Evolutionary conservation across 2,797 vertebrate species (phyloP).

Genomic region (Eospalax fontanierii): DNA sequence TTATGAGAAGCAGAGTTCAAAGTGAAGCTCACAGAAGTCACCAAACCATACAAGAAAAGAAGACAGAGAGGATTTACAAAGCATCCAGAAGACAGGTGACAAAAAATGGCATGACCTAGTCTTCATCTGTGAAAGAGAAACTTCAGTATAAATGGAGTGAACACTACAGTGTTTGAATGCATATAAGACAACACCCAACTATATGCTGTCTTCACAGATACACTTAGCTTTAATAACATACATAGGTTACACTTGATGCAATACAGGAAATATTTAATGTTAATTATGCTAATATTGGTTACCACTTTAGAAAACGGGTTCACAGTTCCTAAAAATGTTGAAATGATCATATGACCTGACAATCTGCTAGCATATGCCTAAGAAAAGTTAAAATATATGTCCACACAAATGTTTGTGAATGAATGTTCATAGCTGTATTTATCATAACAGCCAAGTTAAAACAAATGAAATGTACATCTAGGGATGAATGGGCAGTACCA

Average conservation of each 20-base stretch:
- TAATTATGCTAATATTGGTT: too few species aligned
- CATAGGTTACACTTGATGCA: not conserved
- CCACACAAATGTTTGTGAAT: not conserved
- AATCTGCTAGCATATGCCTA: not conserved
- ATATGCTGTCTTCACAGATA: not conserved
- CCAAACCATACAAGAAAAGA: not conserved
- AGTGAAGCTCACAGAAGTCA: not conserved
- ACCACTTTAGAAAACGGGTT: not conserved
- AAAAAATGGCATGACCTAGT: not conserved
- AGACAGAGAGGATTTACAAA: not conserved
- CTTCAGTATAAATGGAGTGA: not conserved
- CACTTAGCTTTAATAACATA: not conserved
- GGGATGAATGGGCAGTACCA: not conserved
- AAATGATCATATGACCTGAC: not conserved
- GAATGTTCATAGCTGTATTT: not conserved
- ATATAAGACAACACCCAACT: not conserved
- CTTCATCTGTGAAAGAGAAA: not conserved
- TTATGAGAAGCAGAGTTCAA: not conserved
- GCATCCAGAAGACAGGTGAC: not conserved
- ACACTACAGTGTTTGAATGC: not conserved
- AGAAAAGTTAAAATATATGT: slow-evolving; percentile 19
- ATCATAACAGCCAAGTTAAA: not conserved
- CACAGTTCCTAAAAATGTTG: not conserved
- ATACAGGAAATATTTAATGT: not conserved
- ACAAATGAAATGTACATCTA: not conserved